These are phyloP conservation scores for Porites lutea DNA, from an alignment of 64 coral and sea anemone genomes.

Conservation along the genomic window DNA sequence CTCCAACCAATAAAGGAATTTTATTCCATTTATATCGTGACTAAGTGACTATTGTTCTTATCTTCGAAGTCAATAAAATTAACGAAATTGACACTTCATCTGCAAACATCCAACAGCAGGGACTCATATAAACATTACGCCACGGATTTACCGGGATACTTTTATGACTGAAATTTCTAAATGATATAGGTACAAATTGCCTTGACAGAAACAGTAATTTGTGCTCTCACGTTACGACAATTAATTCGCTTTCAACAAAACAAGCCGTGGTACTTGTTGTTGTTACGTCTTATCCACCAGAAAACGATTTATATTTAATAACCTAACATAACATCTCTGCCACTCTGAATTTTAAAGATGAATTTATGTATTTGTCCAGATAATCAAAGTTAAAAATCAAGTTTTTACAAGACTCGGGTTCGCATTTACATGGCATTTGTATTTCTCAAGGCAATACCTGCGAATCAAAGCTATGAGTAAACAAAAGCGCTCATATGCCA, in stretches of 20 bases:
- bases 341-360: conserved; percentile 14
- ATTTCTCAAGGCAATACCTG: background rate
- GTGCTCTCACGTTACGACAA: background rate
- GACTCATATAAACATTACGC: conserved; percentile 31
- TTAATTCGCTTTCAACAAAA: background rate
- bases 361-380: background rate
- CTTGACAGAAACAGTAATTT: conserved; percentile 17
- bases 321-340: conserved; percentile 6
- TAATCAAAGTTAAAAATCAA: background rate
- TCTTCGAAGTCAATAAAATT: background rate
- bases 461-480: conserved; percentile 10
- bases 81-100: background rate
- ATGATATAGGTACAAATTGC: conserved; percentile 6
- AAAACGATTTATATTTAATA: conserved; percentile 49
- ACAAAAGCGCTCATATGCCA: background rate
- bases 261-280: background rate
- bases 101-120: conserved; percentile 20
- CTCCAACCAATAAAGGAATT: background rate
- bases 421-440: background rate
- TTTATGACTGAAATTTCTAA: background rate
- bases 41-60: background rate
- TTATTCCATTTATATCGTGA: conserved; percentile 19
- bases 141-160: background rate
- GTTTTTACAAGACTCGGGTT: background rate
- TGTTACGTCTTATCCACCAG: conserved; percentile 6